Base-by-base conservation (phyloP, 2,797 vertebrate species). In the Lemur catta region DNA sequence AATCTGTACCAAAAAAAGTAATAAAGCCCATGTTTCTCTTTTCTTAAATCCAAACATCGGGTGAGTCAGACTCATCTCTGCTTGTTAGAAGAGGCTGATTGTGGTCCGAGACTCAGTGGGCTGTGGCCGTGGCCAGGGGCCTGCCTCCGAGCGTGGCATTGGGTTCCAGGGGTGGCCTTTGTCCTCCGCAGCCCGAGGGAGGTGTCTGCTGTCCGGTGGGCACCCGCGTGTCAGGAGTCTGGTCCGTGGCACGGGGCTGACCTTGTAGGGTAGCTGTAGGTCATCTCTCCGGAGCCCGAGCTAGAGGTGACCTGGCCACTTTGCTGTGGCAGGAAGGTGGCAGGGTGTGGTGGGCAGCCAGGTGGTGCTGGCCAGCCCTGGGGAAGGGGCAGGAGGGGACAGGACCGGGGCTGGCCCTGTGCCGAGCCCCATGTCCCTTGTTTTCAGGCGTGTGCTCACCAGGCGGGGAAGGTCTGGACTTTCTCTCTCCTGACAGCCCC, bases 1-100 rank as follows among this genome's bases (percentile, higher is more conserved):
- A 86, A 92, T 97, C 71, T 4, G 0, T 71, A 71, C 26, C 8
- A 52, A 87, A 89, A 76, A 97, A 93, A 97, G 94, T 81, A 82
- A 67, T 84, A 17, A 46, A 91, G 12, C 14, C 3, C 0, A 1
- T 95, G 43, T 30, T 3, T 92, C 4, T 57, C 18, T 97, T 76
- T 55, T 52, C 24, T 35, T 35, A 26, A 74, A 84, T 97, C 96
- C n/a, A 72, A 57, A 96, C 94, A 95, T 46, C 2, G n/a, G 35
- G 72, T 0, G 95, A 91, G 89, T 80, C 78, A 35, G 46, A 30
- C 55, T 43, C 35, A 26, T 80, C 48, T 61, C 30, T 28, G 63
- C 82, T 48, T 78, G 38, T 43, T 46, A 26, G 28, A 91, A 75
- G 55, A 67, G 95, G 57, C 50, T 26, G 2, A n/a, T 55, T 0